Evolutionary conservation across 1,140 invertebrate species (phyloP).

Genomic region (Antheraea mylitta): DNA sequence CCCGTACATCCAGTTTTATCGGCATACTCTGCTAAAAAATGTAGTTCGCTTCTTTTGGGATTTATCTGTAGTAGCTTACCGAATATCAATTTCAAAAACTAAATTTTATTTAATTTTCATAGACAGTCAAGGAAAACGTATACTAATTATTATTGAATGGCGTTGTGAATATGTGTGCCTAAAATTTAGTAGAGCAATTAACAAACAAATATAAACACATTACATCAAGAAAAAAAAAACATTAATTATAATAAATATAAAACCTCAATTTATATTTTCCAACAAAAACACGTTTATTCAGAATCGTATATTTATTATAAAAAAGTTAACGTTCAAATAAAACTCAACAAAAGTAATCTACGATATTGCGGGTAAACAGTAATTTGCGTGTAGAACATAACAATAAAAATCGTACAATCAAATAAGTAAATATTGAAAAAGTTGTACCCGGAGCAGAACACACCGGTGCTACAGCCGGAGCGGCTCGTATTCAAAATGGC

Average conservation of each 20-base stretch:
- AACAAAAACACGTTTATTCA: neutral
- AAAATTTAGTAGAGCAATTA: no score
- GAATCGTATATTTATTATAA: neutral
- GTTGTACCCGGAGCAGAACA: slow-evolving; percentile 10
- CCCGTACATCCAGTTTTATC: neutral
- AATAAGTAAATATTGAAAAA: slow-evolving; percentile 19
- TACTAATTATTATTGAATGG: no score
- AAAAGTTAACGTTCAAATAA: neutral
- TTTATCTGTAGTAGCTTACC: neutral
- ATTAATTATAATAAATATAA: no score
- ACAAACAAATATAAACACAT: no score
- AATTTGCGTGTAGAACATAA: neutral
- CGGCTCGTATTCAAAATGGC: slow-evolving; percentile 13
- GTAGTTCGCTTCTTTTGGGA: neutral
- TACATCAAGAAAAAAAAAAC: no score
- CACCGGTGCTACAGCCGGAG: slow-evolving; percentile 8
- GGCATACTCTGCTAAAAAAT: neutral
- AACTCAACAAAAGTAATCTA: neutral
- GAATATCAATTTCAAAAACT: neutral
- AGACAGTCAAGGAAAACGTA: neutral
- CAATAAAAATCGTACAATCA: slow-evolving; percentile 12
- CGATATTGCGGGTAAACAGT: neutral
- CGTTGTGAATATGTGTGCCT: no score
- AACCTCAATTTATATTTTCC: neutral
- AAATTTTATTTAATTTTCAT: neutral